Evolutionary conservation across 2,888 invertebrate genomes (phyloP).

Genomic region (Nyleta sp.): DNA sequence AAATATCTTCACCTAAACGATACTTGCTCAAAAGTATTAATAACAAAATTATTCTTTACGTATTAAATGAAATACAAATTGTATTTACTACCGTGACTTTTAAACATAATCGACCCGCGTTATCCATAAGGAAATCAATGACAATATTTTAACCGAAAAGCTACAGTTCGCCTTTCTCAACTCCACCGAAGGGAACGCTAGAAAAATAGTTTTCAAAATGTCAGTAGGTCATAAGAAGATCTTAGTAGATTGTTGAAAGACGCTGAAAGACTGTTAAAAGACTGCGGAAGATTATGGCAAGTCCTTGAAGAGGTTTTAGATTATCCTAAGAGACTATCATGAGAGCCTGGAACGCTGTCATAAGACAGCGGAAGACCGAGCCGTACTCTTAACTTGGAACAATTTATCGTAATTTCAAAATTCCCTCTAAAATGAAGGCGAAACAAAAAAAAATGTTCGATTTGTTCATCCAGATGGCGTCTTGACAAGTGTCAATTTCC

Average conservation of each 20-base stretch:
- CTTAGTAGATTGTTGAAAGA: conserved; percentile 20
- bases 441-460: no score
- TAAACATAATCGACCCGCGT: no score
- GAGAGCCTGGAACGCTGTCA: conserved; percentile 24
- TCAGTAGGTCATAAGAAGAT: conserved; percentile 10
- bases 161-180: background rate
- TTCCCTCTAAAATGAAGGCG: no score
- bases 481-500: no score
- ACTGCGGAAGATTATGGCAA: conserved; percentile 32
- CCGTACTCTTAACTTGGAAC: conserved; percentile 30
- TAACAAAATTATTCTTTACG: no score
- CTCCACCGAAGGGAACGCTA: background rate
- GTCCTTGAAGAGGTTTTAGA: conserved; percentile 39
- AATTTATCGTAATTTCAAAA: conserved; percentile 38
- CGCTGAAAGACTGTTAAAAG: conserved; percentile 25
- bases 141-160: no score
- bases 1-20: no score
- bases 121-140: no score
- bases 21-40: no score
- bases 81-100: no score
- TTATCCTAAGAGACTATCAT: conserved; percentile 44
- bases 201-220: conserved; percentile 8
- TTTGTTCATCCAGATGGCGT: no score
- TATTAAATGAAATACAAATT: no score
- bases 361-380: conserved; percentile 20